Conservation (phyloP, 2,888 invertebrate genomes). For the Amphipoea lucens region DNA sequence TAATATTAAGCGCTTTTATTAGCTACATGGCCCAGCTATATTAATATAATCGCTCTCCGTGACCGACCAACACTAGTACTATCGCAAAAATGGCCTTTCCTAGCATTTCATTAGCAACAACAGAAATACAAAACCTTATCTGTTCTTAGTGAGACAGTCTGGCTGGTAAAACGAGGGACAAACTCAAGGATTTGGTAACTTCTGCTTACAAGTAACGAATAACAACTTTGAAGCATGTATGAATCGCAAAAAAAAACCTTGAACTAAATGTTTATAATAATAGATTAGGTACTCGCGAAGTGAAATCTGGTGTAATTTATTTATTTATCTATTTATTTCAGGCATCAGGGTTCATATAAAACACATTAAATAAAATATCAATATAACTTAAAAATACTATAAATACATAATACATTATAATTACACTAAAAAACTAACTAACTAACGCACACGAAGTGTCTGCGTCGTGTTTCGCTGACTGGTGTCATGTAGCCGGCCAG, state of each 20-base stretch:
- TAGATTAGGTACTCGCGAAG: no score
- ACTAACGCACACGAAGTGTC: no score
- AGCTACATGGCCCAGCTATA: constrained; percentile 30
- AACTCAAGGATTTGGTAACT: background rate
- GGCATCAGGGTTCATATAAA: no score
- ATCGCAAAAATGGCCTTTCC: constrained; percentile 35
- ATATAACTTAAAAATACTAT: no score
- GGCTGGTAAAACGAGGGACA: background rate
- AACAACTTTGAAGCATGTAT: background rate
- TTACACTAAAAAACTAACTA: no score
- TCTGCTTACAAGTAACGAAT: background rate
- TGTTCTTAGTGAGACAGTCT: constrained; percentile 1
- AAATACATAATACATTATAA: no score
- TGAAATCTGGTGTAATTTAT: no score
- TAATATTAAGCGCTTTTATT: constrained; percentile 41
- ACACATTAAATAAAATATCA: no score
- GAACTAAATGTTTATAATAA: no score
- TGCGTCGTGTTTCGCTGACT: no score
- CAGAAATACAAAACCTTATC: constrained; percentile 12
- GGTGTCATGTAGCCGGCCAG: no score
- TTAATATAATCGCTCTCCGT: constrained; percentile 48
- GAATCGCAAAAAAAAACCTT: background rate
- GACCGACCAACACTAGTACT: constrained; percentile 10
- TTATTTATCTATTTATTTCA: no score
- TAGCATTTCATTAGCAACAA: constrained; percentile 35